These are phyloP conservation scores for Hartigia nigra DNA, from an alignment of 2,888 invertebrate species.

Conservation along the genomic window DNA sequence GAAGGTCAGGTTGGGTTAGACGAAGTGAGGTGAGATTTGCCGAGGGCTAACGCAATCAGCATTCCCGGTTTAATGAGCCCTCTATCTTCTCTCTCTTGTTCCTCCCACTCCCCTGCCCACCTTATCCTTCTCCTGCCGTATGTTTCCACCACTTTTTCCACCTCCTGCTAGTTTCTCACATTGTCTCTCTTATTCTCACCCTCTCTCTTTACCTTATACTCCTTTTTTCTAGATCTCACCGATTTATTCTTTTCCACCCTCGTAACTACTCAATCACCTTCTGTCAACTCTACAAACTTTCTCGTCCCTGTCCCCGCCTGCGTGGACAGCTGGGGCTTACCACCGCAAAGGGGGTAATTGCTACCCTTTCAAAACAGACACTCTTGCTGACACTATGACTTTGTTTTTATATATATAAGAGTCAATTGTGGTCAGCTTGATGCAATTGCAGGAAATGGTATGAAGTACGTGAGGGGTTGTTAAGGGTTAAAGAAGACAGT, in stretches of 20 bases:
- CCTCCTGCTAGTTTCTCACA: background rate
- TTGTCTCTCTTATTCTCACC: conserved; percentile 17
- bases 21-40: conserved; percentile 39
- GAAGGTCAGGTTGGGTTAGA: conserved; percentile 11
- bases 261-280: background rate
- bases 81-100: conserved; percentile 41
- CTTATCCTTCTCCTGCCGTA: background rate
- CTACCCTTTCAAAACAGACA: conserved; percentile 34
- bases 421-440: too few species aligned
- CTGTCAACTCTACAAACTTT: too few species aligned
- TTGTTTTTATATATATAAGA: background rate
- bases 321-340: background rate
- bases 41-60: conserved; percentile 60
- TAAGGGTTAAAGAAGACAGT: too few species aligned
- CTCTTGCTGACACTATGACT: conserved; percentile 8
- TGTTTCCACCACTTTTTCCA: background rate
- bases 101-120: conserved; percentile 2
- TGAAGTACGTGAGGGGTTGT: too few species aligned
- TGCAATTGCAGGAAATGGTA: too few species aligned
- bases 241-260: background rate
- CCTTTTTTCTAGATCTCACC: conserved; percentile 7
- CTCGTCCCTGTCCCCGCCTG: too few species aligned
- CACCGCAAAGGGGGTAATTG: conserved; percentile 18
- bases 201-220: conserved; percentile 9
- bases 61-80: conserved; percentile 62